phyloP scores from a whole-genome alignment of 1,140 invertebrate species.

The Berghia stephanieae region DNA sequence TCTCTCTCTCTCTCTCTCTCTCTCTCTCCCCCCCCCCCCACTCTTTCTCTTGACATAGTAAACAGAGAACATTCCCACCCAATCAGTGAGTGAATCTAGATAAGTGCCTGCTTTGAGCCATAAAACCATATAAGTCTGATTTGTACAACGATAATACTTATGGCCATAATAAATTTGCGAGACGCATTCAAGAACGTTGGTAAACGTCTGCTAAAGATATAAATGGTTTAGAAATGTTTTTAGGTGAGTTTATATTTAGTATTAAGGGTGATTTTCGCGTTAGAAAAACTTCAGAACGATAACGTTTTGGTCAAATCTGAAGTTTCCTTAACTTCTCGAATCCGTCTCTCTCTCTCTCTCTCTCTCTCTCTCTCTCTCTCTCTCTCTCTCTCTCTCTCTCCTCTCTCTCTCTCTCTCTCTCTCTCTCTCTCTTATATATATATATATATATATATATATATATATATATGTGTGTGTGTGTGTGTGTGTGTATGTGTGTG shows the following conservation, averaged over 20 bases:
- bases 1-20: constrained; percentile 10
- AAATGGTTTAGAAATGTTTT: background rate
- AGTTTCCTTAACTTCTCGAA: background rate
- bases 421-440: too few species aligned
- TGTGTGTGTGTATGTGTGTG: background rate
- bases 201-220: background rate
- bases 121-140: too few species aligned
- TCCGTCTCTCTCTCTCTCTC: background rate
- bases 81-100: too few species aligned
- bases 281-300: background rate
- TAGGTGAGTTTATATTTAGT: background rate
- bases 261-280: background rate
- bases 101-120: too few species aligned
- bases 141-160: too few species aligned
- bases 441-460: background rate
- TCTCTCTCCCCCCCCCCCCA: background rate
- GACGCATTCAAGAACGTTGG: too few species aligned
- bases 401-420: constrained; percentile 9
- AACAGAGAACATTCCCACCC: too few species aligned
- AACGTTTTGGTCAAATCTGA: too few species aligned
- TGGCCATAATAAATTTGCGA: too few species aligned
- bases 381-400: background rate
- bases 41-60: too few species aligned
- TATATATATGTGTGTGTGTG: background rate
- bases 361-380: background rate